Evolutionary conservation across 1,140 invertebrate species (phyloP), one percentile per base, ranked within the genome.

Genomic region (Dendroctonus valens): DNA sequence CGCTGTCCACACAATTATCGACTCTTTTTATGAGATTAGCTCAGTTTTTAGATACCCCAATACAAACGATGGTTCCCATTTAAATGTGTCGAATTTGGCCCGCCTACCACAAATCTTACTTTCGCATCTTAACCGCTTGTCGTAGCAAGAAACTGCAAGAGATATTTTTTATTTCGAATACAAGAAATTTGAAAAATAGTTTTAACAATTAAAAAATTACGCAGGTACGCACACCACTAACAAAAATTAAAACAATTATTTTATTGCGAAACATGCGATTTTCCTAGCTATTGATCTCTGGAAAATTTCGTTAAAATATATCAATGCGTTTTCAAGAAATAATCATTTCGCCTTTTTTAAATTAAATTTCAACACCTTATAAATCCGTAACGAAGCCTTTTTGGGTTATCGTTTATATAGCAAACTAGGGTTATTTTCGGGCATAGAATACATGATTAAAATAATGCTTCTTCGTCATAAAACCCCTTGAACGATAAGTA

Each of bases 121-220:
- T n/a, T n/a, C n/a, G n/a, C n/a, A n/a, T n/a, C n/a, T n/a, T n/a
- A n/a, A n/a, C n/a, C n/a, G 42, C n/a, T 44, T 7, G 7, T 44
- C 7, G 42, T 7, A 44, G 42, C n/a, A 44, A 44, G n/a, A 7
- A 44, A n/a, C 42, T 44, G 42, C 7, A 44, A 7, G n/a, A 44
- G n/a, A 44, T 44, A 44, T 44, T 44, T 7, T 44, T 44, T 44
- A 7, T 44, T n/a, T 44, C n/a, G n/a, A n/a, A n/a, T n/a, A n/a
- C n/a, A n/a, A n/a, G n/a, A n/a, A n/a, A n/a, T n/a, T n/a, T 44
- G 42, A 44, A 44, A 44, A 44, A 44, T 44, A 44, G 42, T 44
- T 7, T 44, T 44, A 7, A 44, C 42, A 7, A 44, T 7, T n/a
- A 7, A 7, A 7, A n/a, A 44, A 7, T 44, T 44, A n/a, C n/a